Percentiles rank a stretch among this genome's conserved stretches.
phyloP scores from a whole-genome alignment of 1,140 invertebrate species.

The Drosophila ohnishii region DNA sequence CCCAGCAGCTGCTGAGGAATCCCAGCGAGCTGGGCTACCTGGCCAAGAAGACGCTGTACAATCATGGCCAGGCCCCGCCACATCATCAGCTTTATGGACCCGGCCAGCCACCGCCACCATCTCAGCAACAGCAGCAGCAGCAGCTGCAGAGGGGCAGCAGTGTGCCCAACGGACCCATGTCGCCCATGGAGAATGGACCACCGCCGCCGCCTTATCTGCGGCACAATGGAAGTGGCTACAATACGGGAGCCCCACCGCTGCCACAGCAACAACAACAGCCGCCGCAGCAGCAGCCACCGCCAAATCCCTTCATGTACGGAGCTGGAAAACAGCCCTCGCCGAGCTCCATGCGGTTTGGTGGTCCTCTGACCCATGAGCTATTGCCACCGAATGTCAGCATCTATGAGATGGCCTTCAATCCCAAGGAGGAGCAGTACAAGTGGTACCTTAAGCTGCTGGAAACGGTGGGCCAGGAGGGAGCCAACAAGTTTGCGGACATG shows the following conservation, averaged over 20 bases:
- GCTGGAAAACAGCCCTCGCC: slow-evolving; percentile 70
- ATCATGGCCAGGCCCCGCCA: slow-evolving; percentile 67
- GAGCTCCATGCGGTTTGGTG: slow-evolving; percentile 69
- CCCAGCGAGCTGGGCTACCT: slow-evolving; percentile 75
- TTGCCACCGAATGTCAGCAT: slow-evolving; percentile 82
- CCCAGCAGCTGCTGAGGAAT: slow-evolving; percentile 67
- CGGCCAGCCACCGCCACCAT: slow-evolving; percentile 53
- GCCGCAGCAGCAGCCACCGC: slow-evolving; percentile 47
- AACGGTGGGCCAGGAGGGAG: slow-evolving; percentile 78
- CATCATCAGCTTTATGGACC: slow-evolving; percentile 68
- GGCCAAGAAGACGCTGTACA: slow-evolving; percentile 75
- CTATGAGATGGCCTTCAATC: slow-evolving; percentile 81
- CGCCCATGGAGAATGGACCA: slow-evolving; percentile 73
- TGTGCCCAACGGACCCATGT: slow-evolving; percentile 79
- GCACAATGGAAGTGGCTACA: slow-evolving; percentile 71
- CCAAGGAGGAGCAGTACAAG: slow-evolving; percentile 82
- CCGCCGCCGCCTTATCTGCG: slow-evolving; percentile 62
- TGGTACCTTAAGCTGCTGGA: slow-evolving; percentile 80
- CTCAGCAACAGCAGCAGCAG: slow-evolving; percentile 63
- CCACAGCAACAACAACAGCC: slow-evolving; percentile 34
- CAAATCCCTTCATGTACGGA: slow-evolving; percentile 61
- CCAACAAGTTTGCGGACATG: slow-evolving; percentile 81
- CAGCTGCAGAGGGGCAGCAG: slow-evolving; percentile 69
- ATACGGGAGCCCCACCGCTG: slow-evolving; percentile 54
- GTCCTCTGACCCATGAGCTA: slow-evolving; percentile 77